Evolutionary conservation across 2,888 invertebrate genomes (phyloP).

Genomic region (Choreutis nemorana): DNA sequence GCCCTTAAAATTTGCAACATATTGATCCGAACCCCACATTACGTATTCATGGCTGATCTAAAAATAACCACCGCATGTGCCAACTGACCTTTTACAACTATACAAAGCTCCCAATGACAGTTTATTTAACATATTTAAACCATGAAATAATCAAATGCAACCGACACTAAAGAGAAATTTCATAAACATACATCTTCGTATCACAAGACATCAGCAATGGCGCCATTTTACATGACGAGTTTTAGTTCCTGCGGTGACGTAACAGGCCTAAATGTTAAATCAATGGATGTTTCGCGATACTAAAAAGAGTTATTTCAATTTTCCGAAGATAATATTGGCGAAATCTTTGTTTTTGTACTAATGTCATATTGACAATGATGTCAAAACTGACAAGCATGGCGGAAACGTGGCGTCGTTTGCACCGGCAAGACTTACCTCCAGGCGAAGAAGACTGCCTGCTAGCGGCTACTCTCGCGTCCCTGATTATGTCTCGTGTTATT

Average conservation of each 20-base stretch:
- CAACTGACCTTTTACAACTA: conserved; percentile 20
- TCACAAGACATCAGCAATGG: too few relatives aligned
- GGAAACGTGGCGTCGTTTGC: conserved; percentile 62
- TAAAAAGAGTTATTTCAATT: conserved; percentile 16
- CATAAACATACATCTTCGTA: too few relatives aligned
- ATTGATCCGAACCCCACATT: conserved; percentile 21
- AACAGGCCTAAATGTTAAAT: conserved; percentile 35
- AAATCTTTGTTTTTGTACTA: conserved; percentile 52
- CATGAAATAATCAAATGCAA: too few relatives aligned
- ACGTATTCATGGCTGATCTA: conserved; percentile 26
- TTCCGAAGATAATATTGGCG: conserved; percentile 23
- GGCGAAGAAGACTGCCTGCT: conserved; percentile 53
- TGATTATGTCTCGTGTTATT: conserved; percentile 52
- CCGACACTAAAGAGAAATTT: too few relatives aligned
- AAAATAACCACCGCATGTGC: conserved; percentile 55
- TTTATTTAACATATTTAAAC: too few relatives aligned
- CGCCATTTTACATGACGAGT: conserved; percentile 62
- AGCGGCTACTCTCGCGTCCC: conserved; percentile 48
- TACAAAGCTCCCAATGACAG: too few relatives aligned
- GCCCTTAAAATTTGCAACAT: conserved; percentile 11
- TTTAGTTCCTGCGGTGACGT: conserved; percentile 48
- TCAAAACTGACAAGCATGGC: conserved; percentile 55
- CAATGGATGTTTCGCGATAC: conserved; percentile 14
- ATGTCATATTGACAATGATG: conserved; percentile 57
- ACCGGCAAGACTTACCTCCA: conserved; percentile 54